phyloP scores from a whole-genome alignment of 2,113 vertebrate species.

The Pteruthius melanotis region DNA sequence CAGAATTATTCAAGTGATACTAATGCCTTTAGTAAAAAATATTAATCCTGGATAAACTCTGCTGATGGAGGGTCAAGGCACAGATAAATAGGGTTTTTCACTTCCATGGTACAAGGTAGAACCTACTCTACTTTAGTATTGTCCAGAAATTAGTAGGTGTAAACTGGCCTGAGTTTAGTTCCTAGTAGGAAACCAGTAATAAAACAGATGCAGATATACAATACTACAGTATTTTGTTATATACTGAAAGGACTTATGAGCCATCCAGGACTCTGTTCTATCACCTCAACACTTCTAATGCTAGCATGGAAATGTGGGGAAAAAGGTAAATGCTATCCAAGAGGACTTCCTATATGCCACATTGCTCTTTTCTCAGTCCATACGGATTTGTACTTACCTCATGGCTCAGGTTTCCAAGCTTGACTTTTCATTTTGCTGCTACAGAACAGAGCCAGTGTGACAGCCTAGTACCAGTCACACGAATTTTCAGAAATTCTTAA shows the following conservation, averaged over 20 bases:
- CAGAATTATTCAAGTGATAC: slow-evolving; percentile 17
- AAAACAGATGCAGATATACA: background rate
- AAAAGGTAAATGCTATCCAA: background rate
- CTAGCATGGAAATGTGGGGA: background rate
- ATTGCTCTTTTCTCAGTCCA: background rate
- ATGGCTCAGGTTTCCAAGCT: background rate
- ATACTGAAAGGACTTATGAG: background rate
- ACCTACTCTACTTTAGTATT: background rate
- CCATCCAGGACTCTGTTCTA: background rate
- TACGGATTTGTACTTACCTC: background rate
- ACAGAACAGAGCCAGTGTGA: background rate
- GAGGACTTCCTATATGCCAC: background rate
- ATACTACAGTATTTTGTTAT: background rate
- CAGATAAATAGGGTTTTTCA: background rate
- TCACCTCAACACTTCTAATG: background rate
- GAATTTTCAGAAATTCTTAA: background rate
- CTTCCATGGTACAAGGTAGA: background rate
- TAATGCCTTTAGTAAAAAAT: background rate
- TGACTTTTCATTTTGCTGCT: background rate
- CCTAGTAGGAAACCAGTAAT: background rate
- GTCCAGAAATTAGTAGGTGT: background rate
- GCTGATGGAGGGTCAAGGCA: background rate
- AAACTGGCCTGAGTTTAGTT: background rate
- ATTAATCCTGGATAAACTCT: background rate
- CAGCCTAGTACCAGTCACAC: background rate